Conservation (phyloP, 2,888 invertebrate species). For the Diaphora mendica region DNA sequence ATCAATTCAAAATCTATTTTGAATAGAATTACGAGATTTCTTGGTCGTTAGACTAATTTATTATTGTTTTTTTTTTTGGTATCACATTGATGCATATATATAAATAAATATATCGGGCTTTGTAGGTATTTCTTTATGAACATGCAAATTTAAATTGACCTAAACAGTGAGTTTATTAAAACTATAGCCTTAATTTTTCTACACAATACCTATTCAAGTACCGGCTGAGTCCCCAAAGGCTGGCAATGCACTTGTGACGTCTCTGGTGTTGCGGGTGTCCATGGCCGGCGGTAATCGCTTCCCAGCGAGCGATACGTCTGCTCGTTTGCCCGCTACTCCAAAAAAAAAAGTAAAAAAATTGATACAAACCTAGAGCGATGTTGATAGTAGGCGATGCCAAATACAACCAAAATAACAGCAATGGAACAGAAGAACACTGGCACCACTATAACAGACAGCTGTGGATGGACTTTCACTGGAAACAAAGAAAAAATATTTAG, state of each 20-base stretch:
- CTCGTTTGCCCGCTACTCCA: no score
- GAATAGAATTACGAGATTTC: no score
- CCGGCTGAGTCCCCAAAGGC: no score
- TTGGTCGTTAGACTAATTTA: no score
- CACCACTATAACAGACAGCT: constrained; percentile 95
- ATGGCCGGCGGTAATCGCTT: no score
- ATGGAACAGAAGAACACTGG: constrained; percentile 93
- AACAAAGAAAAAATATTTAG: neutral
- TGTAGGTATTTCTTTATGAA: neutral
- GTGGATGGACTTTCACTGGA: constrained; percentile 87
- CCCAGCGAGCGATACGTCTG: no score
- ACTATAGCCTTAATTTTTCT: neutral
- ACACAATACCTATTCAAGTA: no score
- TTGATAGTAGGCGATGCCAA: constrained; percentile 95
- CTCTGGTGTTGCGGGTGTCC: no score
- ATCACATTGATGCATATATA: no score
- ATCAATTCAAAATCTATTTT: no score
- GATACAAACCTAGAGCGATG: constrained; percentile 89
- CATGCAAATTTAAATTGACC: neutral
- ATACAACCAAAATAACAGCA: constrained; percentile 93
- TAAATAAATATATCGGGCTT: neutral
- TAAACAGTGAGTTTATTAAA: neutral
- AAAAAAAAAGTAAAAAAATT: neutral
- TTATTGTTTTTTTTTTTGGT: no score
- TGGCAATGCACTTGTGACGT: no score